Base-by-base conservation (phyloP, 2,797 vertebrate genomes). In the Dromococcyx pavoninus region DNA sequence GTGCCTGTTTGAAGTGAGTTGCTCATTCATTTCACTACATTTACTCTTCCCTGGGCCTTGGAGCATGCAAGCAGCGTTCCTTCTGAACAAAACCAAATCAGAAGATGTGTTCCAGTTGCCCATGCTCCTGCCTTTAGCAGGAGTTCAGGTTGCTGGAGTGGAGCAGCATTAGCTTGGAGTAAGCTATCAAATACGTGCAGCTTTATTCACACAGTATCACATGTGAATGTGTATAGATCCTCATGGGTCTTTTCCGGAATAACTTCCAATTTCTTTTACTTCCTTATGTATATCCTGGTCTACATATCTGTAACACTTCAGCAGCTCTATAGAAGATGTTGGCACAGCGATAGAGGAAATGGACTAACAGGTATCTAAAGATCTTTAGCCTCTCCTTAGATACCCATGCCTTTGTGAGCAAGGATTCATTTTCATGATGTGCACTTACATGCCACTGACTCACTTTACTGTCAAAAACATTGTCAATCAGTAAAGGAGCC, bases 401-500 rank as follows among this genome's bases (percentile, higher is more conserved):
- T 81, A 77, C 19, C 33, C 69, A 19, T 84, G 44, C 46, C 28
- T 56, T 66, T 88, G 46, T 70, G n/a, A 70, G 46, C 39, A 91
- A 71, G 41, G 43, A 61, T 88, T 22, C 35, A 33, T 16, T 75
- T 56, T 84, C 2, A 0, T 41, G 35, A 70, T 3, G 4, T 61
- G 56, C 37, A 61, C 13, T 71, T 77, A 65, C 22, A 23, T 50
- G 53, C 60, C 12, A 53, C 10, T 56, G 25, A 23, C 48, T 92
- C 57, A 56, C 33, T 92, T 79, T 82, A 50, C 33, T 89, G 33
- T 70, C 53, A 89, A 88, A 87, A 66, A 27, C 37, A 19, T 35
- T 32, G 27, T 51, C 71, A 85, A 22, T 51, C 21, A 69, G 22
- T 54, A 61, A 76, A 86, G 74, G 14, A 83, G 14, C 11, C 10